These are phyloP conservation scores for Periphyllus acericola DNA, from an alignment of 2,888 invertebrate species.

Conservation along the genomic window DNA sequence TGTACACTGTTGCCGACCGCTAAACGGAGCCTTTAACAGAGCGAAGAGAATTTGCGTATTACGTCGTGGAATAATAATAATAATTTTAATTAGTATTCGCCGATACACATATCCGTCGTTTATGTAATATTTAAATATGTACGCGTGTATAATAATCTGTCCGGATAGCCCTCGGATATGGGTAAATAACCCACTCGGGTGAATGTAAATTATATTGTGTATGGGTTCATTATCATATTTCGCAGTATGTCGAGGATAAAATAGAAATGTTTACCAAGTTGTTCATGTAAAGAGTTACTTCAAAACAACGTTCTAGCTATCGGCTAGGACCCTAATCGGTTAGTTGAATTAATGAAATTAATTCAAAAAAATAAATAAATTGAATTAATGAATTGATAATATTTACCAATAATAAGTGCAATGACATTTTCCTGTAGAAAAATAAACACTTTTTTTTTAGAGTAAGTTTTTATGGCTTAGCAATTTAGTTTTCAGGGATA, in stretches of 20 bases:
- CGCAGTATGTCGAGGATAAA: constrained; percentile 46
- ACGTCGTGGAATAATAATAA: neutral
- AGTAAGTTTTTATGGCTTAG: no score
- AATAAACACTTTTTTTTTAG: neutral
- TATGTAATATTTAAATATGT: neutral
- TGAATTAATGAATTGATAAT: neutral
- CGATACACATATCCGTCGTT: neutral
- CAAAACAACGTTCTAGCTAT: neutral
- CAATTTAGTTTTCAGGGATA: no score
- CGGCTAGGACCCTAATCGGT: neutral
- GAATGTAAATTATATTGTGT: neutral
- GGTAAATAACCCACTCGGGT: constrained; percentile 1
- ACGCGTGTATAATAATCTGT: neutral
- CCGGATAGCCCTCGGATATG: constrained; percentile 12
- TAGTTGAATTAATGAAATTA: neutral
- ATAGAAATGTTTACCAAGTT: constrained; percentile 17
- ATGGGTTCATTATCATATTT: constrained; percentile 45
- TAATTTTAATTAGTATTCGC: constrained; percentile 3
- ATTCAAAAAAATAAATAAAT: neutral
- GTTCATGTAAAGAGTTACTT: neutral
- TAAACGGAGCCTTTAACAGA: neutral
- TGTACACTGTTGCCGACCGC: neutral
- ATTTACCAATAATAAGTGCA: neutral
- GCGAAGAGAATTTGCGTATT: neutral
- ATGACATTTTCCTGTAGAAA: neutral